A percentile compares a stretch with the other conserved stretches of the same genome.
These are phyloP conservation scores for Mongoloraphidia duomilia DNA, from an alignment of 2,888 invertebrate species.

Conservation along the genomic window DNA sequence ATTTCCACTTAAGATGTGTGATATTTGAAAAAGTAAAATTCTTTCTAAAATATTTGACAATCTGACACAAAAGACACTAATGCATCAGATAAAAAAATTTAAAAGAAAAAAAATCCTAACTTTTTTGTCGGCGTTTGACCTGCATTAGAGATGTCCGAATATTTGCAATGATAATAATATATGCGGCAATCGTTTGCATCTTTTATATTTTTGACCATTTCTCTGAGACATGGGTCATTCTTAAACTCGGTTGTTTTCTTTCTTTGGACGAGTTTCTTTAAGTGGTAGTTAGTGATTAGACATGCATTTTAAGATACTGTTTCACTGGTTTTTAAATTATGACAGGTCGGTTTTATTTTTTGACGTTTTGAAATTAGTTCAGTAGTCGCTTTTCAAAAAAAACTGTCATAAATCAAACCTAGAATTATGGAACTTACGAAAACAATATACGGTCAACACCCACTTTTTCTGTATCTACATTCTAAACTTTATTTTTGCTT, in stretches of 20 bases:
- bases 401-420: no score
- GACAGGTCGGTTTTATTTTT: no score
- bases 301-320: conserved; percentile 1
- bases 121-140: not conserved
- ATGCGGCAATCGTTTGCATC: not conserved
- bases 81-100: not conserved
- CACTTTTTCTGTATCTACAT: no score
- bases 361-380: no score
- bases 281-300: conserved; percentile 2
- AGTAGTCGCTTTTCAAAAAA: no score
- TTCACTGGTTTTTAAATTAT: not conserved
- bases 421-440: no score
- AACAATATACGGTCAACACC: no score
- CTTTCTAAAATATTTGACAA: not conserved
- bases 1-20: no score
- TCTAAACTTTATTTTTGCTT: no score
- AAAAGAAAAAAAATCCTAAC: not conserved
- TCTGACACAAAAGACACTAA: not conserved
- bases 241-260: no score
- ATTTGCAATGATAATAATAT: not conserved
- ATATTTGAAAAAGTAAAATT: no score
- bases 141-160: not conserved
- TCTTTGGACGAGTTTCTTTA: not conserved
- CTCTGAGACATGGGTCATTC: not conserved
- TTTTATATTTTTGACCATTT: not conserved